Percentiles rank a stretch among this genome's conserved stretches.
Evolutionary conservation across 1,140 invertebrate species (phyloP).

Genomic region (Augochlora pura): DNA sequence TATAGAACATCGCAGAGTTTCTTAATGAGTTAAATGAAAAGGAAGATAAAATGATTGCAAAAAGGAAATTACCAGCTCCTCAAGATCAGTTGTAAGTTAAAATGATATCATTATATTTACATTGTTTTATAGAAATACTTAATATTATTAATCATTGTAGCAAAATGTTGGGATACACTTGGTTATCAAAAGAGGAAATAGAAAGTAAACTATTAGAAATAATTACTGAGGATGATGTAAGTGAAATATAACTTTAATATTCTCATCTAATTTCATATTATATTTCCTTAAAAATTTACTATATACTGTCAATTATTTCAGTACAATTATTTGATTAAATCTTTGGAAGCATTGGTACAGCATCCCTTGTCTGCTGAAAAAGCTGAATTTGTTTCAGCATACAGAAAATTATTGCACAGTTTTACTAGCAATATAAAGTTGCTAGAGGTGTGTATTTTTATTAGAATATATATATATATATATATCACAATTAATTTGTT

Average conservation of each 20-base stretch:
- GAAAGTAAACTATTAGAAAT: conserved; percentile 86
- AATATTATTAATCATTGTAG: conserved; percentile 73
- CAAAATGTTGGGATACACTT: conserved; percentile 81
- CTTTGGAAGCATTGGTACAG: conserved; percentile 86
- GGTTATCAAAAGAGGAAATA: conserved; percentile 86
- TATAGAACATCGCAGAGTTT: conserved; percentile 83
- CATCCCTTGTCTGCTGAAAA: conserved; percentile 86
- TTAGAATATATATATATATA: conserved; percentile 4
- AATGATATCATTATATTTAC: conserved; percentile 25
- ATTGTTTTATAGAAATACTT: conserved; percentile 19
- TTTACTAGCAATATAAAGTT: conserved; percentile 80
- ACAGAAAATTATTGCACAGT: conserved; percentile 81
- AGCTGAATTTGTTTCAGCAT: conserved; percentile 88
- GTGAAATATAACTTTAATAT: conserved; percentile 3
- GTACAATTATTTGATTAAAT: conserved; percentile 87
- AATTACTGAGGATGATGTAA: conserved; percentile 80
- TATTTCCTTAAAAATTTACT: conserved; percentile 6
- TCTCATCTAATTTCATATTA: conserved; percentile 12
- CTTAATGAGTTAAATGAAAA: conserved; percentile 85
- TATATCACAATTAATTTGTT: conserved; percentile 29
- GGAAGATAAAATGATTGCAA: conserved; percentile 85
- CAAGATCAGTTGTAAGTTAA: conserved; percentile 82
- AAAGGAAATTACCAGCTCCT: conserved; percentile 82
- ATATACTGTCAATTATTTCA: conserved; percentile 68
- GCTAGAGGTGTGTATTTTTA: conserved; percentile 70